These are phyloP conservation scores for Lucilia cuprina DNA, from an alignment of 1,140 invertebrate species.

Conservation along the genomic window DNA sequence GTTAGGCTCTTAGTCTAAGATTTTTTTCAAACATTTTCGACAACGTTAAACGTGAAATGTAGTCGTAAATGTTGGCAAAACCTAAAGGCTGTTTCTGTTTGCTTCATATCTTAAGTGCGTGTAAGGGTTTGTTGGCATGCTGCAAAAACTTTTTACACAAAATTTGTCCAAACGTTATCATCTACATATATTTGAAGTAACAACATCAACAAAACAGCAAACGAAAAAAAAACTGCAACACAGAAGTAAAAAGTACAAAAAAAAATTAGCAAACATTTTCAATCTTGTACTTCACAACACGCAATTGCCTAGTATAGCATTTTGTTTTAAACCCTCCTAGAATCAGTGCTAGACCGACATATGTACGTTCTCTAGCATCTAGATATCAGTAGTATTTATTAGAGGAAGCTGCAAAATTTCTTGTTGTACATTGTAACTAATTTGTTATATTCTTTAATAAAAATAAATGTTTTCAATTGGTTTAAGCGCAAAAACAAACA, in stretches of 20 bases:
- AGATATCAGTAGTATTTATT: conserved; percentile 11
- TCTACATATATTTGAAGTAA: conserved; percentile 6
- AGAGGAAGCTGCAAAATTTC: conserved; percentile 6
- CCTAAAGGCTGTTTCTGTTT: neutral
- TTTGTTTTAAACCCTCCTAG: neutral
- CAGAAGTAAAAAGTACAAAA: neutral
- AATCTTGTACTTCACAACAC: neutral
- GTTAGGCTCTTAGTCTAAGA: neutral
- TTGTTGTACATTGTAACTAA: conserved; percentile 5
- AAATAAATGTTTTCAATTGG: neutral
- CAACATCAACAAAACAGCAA: neutral
- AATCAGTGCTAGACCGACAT: neutral
- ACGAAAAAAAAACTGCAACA: neutral
- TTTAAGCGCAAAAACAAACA: neutral
- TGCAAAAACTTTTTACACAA: conserved; percentile 3
- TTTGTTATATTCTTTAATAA: neutral
- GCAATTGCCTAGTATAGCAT: neutral
- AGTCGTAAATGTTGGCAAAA: neutral
- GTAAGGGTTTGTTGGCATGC: conserved; percentile 11
- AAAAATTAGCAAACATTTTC: neutral
- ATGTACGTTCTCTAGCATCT: neutral
- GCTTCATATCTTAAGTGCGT: neutral
- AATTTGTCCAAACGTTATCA: conserved; percentile 11
- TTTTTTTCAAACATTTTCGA: neutral
- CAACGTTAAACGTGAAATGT: neutral